phyloP scores from a whole-genome alignment of 2,113 vertebrate species.

The Festucalex cinctus region DNA sequence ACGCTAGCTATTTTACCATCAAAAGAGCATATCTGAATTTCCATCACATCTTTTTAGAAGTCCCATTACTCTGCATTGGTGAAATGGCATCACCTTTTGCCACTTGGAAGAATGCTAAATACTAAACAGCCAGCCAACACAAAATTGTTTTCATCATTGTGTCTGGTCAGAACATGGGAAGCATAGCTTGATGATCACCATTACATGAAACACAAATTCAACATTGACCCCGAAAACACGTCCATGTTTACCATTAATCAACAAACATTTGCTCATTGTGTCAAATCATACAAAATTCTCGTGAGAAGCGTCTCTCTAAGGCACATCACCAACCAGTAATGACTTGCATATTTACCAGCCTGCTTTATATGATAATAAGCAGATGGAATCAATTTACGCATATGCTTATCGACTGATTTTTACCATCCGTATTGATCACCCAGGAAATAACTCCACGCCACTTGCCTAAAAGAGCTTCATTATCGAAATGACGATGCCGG shows the following conservation, averaged over 20 bases:
- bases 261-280: not conserved
- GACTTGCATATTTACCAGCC: conserved; percentile 74
- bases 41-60: too few species aligned
- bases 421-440: conserved; percentile 62
- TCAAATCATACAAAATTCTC: not conserved
- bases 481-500: conserved; percentile 44
- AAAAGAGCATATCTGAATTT: too few species aligned
- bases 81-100: too few species aligned
- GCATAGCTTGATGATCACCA: not conserved
- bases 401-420: conserved; percentile 74
- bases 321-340: conserved; percentile 36
- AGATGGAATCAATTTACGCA: conserved; percentile 74
- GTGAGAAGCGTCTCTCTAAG: not conserved
- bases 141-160: not conserved
- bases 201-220: not conserved
- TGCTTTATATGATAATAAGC: conserved; percentile 79
- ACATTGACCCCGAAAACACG: not conserved
- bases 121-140: too few species aligned
- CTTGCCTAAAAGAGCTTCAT: conserved; percentile 57
- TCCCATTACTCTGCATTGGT: too few species aligned
- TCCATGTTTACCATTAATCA: not conserved
- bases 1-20: too few species aligned
- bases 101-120: too few species aligned
- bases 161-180: not conserved
- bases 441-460: conserved; percentile 56